Evolutionary conservation across 2,113 vertebrate genomes (phyloP).

Genomic region (Columbina picui): DNA sequence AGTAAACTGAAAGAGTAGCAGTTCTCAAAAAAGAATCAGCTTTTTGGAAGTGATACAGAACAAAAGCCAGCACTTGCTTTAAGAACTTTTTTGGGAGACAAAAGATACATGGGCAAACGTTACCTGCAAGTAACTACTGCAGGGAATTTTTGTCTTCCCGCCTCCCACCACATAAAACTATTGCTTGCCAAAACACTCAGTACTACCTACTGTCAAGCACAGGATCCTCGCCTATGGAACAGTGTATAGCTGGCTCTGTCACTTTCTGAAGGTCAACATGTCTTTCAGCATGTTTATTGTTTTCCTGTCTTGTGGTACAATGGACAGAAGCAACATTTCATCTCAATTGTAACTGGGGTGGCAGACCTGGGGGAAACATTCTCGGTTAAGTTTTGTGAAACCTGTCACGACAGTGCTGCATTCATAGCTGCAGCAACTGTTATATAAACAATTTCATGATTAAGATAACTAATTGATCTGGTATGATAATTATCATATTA

Average conservation of each 20-base stretch:
- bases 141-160: background rate
- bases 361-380: background rate
- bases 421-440: background rate
- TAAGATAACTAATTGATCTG: background rate
- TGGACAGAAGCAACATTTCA: background rate
- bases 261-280: background rate
- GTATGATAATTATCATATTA: background rate
- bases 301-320: background rate
- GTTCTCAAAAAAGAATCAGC: background rate
- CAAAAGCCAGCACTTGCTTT: background rate
- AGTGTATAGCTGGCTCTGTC: background rate
- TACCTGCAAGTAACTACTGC: background rate
- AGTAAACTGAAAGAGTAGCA: background rate
- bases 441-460: background rate
- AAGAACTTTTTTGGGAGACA: background rate
- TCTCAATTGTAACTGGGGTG: background rate
- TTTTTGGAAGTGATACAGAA: background rate
- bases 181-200: background rate
- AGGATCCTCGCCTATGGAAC: background rate
- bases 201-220: background rate
- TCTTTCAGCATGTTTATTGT: background rate
- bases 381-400: background rate
- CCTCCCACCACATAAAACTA: background rate
- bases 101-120: background rate
- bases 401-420: background rate